Base-by-base conservation (phyloP, 1,140 invertebrate species). In the Cherax destructor region DNA sequence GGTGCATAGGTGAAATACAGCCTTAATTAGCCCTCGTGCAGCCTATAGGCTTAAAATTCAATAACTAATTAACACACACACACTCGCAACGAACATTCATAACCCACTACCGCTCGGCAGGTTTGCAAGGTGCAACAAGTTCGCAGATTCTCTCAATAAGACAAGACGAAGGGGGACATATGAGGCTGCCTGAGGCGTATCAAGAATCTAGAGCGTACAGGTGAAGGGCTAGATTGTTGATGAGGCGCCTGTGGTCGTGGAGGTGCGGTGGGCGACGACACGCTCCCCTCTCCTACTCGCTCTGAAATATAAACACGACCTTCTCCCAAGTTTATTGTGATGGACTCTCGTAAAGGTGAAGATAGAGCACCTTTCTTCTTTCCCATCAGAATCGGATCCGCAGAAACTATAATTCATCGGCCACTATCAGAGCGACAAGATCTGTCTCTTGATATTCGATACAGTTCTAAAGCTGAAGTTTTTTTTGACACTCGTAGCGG, bases 281-380 rank as follows among this genome's bases (percentile, higher is more conserved):
- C 69, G 69, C 16, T 30, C 4, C 9, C 69, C 16, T 6, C 16
- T 16, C 9, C 69, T 24, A 16, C 69, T 74, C 69, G 1, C n/a
- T 9, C 69, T 74, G 69, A 74, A 74, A 74, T 74, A 74, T 74
- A 30, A 30, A 74, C n/a, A 74, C 69, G 69, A 74, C 69, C 69
- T 74, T 24, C 69, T 30, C 69, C 69, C n/a, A 30, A 74, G 69
- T 74, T 74, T 74, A 74, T 74, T 74, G 69, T 74, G 69, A 74
- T 74, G 69, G 69, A 74, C 69, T 74, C n/a, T 30, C 69, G n/a
- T 74, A 74, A 74, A 74, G 69, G 69, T 74, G n/a, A 74, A 74
- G 69, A 30, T 24, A 74, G 21, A 30, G 69, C 21, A 30, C 24
- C 69, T 74, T 74, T 74, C 69, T 74, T 30, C 30, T 30, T 11